Evolutionary conservation across 2,113 vertebrate genomes (phyloP).

Genomic region (Limanda limanda): DNA sequence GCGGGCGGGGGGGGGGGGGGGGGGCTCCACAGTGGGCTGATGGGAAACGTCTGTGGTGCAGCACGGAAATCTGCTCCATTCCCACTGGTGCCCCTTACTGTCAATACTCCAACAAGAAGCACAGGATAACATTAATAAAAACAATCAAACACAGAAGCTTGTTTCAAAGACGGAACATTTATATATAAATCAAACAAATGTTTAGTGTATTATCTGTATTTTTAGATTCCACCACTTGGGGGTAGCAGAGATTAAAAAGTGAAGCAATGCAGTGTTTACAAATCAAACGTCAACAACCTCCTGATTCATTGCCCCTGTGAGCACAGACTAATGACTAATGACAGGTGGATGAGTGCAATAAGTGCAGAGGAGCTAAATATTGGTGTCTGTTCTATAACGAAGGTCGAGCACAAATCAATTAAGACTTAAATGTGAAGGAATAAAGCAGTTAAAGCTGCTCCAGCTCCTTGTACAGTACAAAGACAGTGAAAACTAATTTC

Average conservation of each 20-base stretch:
- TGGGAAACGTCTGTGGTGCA: conserved; percentile 72
- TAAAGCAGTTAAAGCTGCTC: not conserved
- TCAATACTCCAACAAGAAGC: conserved; percentile 20
- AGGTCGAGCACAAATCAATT: not conserved
- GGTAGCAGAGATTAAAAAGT: conserved; percentile 19
- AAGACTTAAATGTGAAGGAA: not conserved
- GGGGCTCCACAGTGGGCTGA: conserved; percentile 55
- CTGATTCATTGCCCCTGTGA: not conserved
- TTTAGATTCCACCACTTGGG: conserved; percentile 25
- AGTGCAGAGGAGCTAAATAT: not conserved
- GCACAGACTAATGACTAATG: not conserved
- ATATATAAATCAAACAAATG: too few relatives aligned
- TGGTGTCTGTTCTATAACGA: not conserved
- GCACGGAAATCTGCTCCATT: conserved; percentile 54
- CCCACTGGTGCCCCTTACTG: conserved; percentile 50
- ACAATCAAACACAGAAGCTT: not conserved
- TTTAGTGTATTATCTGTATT: not conserved
- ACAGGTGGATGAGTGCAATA: not conserved
- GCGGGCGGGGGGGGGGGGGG: conserved; percentile 15
- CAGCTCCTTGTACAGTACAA: not conserved
- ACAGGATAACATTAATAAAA: not conserved
- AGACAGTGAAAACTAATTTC: not conserved
- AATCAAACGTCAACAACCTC: not conserved
- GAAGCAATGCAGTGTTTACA: not conserved
- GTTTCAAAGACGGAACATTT: too few relatives aligned